Conservation (phyloP, 2,797 vertebrate species). For the Nannoperca obscura region DNA sequence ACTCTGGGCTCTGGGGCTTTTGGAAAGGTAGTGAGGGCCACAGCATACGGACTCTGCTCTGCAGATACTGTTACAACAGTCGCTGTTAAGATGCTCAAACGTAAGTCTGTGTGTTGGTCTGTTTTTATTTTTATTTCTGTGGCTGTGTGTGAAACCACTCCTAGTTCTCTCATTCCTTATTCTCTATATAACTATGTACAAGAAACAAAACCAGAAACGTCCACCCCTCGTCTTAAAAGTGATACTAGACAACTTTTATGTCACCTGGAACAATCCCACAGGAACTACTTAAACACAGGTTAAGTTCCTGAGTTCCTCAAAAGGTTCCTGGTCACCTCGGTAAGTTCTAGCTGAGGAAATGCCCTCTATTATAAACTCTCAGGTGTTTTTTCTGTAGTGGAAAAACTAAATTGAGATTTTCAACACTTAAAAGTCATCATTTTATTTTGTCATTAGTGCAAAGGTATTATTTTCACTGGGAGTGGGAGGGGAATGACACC, state of each 20-base stretch:
- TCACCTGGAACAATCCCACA: background rate
- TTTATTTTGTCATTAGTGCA: background rate
- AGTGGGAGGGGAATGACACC: too few species aligned
- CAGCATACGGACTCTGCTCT: constrained; percentile 94
- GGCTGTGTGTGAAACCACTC: background rate
- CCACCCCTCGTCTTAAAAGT: background rate
- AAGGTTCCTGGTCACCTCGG: background rate
- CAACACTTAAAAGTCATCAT: background rate
- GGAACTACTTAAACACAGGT: background rate
- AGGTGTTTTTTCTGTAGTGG: too few species aligned
- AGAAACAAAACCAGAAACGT: too few species aligned
- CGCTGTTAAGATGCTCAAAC: constrained; percentile 98
- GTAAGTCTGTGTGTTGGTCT: constrained; percentile 83
- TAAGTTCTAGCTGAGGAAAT: background rate
- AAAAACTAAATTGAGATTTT: too few species aligned
- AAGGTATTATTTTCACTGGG: background rate
- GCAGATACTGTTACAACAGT: constrained; percentile 93
- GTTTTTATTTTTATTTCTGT: background rate
- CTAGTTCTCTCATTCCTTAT: background rate
- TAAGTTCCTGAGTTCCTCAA: background rate
- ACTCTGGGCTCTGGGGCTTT: constrained; percentile 96
- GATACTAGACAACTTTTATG: background rate
- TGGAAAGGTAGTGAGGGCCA: constrained; percentile 96
- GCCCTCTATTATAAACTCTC: background rate
- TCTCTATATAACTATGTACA: background rate